Percentiles rank a stretch among this genome's conserved stretches.
These are phyloP conservation scores for Cololabis saira DNA, from an alignment of 2,113 vertebrate genomes.

Conservation along the genomic window DNA sequence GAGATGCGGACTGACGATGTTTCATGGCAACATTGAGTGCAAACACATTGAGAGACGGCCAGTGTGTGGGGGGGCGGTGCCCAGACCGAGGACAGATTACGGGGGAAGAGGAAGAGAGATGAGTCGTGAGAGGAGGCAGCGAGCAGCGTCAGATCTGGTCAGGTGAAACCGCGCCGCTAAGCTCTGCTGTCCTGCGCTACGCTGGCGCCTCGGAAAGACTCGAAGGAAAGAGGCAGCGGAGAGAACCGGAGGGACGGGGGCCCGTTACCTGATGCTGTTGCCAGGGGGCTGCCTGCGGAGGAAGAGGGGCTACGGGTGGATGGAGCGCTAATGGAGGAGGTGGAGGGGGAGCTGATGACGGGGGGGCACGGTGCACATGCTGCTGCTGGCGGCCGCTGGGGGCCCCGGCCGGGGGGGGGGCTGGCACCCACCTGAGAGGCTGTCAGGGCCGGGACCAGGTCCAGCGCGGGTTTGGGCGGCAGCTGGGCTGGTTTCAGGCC, in stretches of 20 bases:
- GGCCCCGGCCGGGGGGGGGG: conserved; percentile 82
- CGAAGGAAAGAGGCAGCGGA: conserved; percentile 61
- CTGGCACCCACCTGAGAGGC: conserved; percentile 98
- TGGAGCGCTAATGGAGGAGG: too few relatives aligned
- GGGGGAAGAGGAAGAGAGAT: conserved; percentile 25
- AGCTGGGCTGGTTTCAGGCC: conserved; percentile 91
- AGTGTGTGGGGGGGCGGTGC: conserved; percentile 15
- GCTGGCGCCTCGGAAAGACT: conserved; percentile 37
- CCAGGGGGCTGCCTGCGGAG: conserved; percentile 95
- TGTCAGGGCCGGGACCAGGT: conserved; percentile 96
- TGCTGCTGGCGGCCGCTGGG: conserved; percentile 89
- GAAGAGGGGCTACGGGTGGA: conserved; percentile 91
- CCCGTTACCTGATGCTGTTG: conserved; percentile 99
- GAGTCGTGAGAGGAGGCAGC: conserved; percentile 40
- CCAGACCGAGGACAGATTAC: conserved; percentile 36
- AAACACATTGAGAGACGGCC: too few relatives aligned
- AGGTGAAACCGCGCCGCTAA: conserved; percentile 10
- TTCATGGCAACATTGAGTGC: too few relatives aligned
- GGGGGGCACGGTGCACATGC: conserved; percentile 95
- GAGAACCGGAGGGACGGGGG: conserved; percentile 71
- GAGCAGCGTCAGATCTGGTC: conserved; percentile 26
- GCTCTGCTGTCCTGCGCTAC: conserved; percentile 16
- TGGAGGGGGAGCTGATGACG: conserved; percentile 86
- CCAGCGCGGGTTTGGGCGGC: conserved; percentile 97
- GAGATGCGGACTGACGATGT: too few relatives aligned